phyloP scores from a whole-genome alignment of 2,888 invertebrate genomes.

The Sesamia inferens region DNA sequence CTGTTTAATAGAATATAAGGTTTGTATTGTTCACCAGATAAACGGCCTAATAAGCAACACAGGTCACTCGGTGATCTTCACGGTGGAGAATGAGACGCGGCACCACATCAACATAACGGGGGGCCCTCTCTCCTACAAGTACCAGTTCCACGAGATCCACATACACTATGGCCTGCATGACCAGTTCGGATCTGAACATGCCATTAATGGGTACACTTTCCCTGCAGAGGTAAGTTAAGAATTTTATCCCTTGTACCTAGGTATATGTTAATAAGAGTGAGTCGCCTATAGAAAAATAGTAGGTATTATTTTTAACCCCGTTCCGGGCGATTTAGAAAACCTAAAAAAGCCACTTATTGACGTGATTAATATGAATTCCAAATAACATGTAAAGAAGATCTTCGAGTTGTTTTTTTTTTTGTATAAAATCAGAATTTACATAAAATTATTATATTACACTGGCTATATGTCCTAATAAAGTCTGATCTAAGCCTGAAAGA shows the following conservation, averaged over 20 bases:
- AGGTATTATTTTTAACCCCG: too few relatives aligned
- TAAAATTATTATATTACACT: background rate
- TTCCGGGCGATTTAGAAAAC: too few relatives aligned
- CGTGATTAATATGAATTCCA: background rate
- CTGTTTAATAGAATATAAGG: background rate
- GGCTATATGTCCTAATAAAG: conserved; percentile 15
- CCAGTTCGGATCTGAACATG: conserved; percentile 98
- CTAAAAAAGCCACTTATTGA: background rate
- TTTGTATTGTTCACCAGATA: conserved; percentile 90
- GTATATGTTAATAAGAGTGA: too few relatives aligned
- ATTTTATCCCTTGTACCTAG: too few relatives aligned
- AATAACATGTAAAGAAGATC: too few relatives aligned
- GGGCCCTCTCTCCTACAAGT: conserved; percentile 98
- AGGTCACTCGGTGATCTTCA: conserved; percentile 98
- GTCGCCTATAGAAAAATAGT: too few relatives aligned
- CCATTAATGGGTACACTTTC: conserved; percentile 98
- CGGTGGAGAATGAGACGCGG: conserved; percentile 95
- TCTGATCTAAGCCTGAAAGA: conserved; percentile 11
- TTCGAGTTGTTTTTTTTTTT: background rate
- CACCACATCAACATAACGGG: conserved; percentile 98
- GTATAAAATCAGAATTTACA: background rate
- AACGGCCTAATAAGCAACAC: conserved; percentile 97
- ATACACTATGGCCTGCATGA: conserved; percentile 98
- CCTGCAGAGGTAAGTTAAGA: conserved; percentile 96
- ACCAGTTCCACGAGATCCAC: conserved; percentile 98